Evolutionary conservation across 2,797 vertebrate species (phyloP), one percentile per base, ranked within the genome.

Genomic region (Pelodytes ibericus): DNA sequence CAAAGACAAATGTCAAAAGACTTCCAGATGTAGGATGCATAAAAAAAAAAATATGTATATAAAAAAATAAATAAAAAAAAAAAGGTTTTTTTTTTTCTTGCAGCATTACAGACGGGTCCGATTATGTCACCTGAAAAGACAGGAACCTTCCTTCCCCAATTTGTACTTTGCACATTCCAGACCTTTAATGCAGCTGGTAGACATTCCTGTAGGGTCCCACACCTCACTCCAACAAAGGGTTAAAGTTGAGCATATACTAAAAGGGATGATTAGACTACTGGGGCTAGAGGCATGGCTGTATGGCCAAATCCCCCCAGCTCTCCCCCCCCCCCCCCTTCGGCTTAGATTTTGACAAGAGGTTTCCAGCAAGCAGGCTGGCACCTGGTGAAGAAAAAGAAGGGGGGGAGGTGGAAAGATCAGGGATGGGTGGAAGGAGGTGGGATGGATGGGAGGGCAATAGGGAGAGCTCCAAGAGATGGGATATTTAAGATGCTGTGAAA

Each of bases 401-500:
- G 44, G n/a, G n/a, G n/a, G n/a, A n/a, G n/a, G n/a, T n/a, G n/a
- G n/a, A n/a, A n/a, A n/a, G n/a, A n/a, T n/a, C n/a, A n/a, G n/a
- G n/a, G n/a, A n/a, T n/a, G n/a, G n/a, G n/a, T n/a, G n/a, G n/a
- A n/a, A n/a, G n/a, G n/a, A n/a, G n/a, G n/a, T n/a, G n/a, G n/a
- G 56, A 30, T 25, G 25, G 36, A 39, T 81, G 67, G 71, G 53
- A 65, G 24, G 56, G 72, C 74, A 74, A 57, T 18, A 78, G 83
- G 70, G 71, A 53, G 72, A 75, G 70, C 73, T 80, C 60, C 66
- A 29, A 20, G 18, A 71, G 13, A 47, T 36, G 89, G 85, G 83
- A 89, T 96, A 99, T 96, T 96, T 97, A 99, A 98, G 94, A 93
- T 95, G 94, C 89, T 86, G 84, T 60, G 84, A 87, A 86, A 66